Conservation (phyloP, 2,113 vertebrate genomes). For the Pomatorhinus ruficollis region DNA sequence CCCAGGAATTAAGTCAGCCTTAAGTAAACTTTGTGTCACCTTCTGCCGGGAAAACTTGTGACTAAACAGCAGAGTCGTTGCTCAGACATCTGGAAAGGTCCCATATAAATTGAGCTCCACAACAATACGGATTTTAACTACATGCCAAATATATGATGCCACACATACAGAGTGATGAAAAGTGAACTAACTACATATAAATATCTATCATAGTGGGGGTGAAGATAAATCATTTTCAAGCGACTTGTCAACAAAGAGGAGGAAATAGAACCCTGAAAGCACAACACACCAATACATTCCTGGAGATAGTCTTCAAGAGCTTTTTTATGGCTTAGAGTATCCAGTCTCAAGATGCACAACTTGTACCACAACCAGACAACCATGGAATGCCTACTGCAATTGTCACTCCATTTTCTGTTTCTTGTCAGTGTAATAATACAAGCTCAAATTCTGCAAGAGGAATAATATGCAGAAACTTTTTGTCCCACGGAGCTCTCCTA, state of each 20-base stretch:
- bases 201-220: rapidly evolving
- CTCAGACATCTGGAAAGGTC: not conserved
- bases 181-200: not conserved
- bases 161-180: rapidly evolving
- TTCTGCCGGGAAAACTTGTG: not conserved
- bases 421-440: rapidly evolving
- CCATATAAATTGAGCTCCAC: not conserved
- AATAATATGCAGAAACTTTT: not conserved
- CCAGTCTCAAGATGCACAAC: no score
- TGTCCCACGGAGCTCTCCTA: not conserved
- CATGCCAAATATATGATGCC: rapidly evolving
- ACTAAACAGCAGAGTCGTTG: not conserved
- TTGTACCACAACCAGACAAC: not conserved
- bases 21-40: not conserved
- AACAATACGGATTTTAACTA: not conserved
- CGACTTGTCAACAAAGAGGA: not conserved
- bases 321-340: not conserved
- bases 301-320: not conserved
- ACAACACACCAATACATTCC: not conserved
- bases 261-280: not conserved
- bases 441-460: not conserved
- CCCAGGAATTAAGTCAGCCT: not conserved
- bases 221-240: not conserved
- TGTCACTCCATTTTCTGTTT: not conserved
- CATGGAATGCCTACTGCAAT: not conserved